phyloP scores from a whole-genome alignment of 2,888 invertebrate species.

The Eristalinus aeneus region DNA sequence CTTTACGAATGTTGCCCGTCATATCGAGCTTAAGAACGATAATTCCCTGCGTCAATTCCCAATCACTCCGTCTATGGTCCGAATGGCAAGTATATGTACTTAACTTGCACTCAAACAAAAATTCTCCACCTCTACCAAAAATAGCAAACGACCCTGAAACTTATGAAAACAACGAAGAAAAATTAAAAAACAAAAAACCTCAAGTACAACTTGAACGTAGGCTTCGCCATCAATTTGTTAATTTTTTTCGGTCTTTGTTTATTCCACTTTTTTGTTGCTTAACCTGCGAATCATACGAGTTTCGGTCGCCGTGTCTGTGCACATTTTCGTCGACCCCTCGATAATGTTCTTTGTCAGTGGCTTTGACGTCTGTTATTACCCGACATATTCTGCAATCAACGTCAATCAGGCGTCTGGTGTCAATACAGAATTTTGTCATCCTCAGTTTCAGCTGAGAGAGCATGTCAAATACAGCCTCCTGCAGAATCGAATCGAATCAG shows the following conservation, averaged over 20 bases:
- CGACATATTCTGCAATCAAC: not conserved
- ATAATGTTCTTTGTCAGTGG: not conserved
- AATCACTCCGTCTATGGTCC: not conserved
- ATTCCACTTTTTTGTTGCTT: not conserved
- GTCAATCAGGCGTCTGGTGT: not conserved
- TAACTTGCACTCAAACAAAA: not conserved
- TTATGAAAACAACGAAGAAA: not conserved
- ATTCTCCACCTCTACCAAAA: slow-evolving; percentile 14
- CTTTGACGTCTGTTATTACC: not conserved
- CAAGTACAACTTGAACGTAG: slow-evolving; percentile 20
- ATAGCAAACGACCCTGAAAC: slow-evolving; percentile 25
- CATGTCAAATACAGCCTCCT: not conserved
- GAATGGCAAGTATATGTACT: not conserved
- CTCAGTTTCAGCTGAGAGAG: not conserved
- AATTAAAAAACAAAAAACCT: slow-evolving; percentile 13
- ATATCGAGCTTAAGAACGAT: no score
- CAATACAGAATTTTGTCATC: not conserved
- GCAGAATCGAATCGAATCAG: not conserved
- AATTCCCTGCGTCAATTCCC: not conserved
- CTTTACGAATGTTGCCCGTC: no score
- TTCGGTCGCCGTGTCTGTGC: not conserved
- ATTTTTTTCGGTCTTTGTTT: not conserved
- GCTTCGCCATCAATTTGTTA: not conserved
- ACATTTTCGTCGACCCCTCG: not conserved
- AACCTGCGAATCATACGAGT: not conserved